Percentiles rank a stretch among this genome's conserved stretches.
These are phyloP conservation scores for Odontocolon sp. DNA, from an alignment of 2,888 invertebrate genomes.

Conservation along the genomic window DNA sequence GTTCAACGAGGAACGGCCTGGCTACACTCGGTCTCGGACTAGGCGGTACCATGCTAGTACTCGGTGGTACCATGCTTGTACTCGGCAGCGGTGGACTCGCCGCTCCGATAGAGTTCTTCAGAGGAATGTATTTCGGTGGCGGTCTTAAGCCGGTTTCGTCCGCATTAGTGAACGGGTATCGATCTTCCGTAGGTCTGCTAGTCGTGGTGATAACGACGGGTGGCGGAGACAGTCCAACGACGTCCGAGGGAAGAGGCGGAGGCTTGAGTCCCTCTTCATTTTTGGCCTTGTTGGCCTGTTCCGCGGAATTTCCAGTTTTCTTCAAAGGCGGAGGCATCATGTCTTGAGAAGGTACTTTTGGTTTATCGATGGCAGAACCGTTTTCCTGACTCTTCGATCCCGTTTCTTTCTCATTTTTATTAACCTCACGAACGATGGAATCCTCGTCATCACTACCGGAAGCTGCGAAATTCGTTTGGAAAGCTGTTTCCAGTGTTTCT, in stretches of 20 bases:
- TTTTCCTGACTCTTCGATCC: constrained; percentile 51
- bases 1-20: constrained; percentile 76
- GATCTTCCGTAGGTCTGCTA: constrained; percentile 67
- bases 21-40: constrained; percentile 71
- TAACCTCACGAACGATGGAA: constrained; percentile 31
- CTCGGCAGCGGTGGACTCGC: constrained; percentile 68
- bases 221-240: constrained; percentile 78
- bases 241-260: constrained; percentile 72
- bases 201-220: constrained; percentile 75
- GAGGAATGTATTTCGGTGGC: constrained; percentile 76
- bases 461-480: constrained; percentile 73
- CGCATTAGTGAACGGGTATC: constrained; percentile 57
- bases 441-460: constrained; percentile 60
- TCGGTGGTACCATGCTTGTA: constrained; percentile 72
- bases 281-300: constrained; percentile 64
- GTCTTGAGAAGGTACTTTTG: constrained; percentile 71
- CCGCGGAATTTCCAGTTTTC: constrained; percentile 48
- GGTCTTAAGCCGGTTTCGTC: constrained; percentile 72
- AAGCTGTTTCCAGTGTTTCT: constrained; percentile 70
- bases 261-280: constrained; percentile 73
- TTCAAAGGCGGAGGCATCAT: constrained; percentile 75
- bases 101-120: constrained; percentile 70
- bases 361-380: constrained; percentile 53
- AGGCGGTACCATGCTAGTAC: constrained; percentile 73
- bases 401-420: constrained; percentile 27